Evolutionary conservation across 2,797 vertebrate genomes (phyloP).

Genomic region (Pelochelys cantorii): DNA sequence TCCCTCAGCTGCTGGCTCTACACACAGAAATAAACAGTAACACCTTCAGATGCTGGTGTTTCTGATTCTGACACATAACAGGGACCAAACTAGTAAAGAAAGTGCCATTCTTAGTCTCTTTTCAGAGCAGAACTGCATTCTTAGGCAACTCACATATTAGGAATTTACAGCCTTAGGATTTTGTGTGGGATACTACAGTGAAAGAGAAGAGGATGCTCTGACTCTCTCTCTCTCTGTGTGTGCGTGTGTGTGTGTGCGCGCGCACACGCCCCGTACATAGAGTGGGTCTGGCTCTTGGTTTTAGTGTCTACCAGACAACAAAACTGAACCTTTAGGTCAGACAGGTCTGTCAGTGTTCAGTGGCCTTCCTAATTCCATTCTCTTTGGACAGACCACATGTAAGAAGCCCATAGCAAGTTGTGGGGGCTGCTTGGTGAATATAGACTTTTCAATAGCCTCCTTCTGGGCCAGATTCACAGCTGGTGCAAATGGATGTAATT

Average conservation of each 20-base stretch:
- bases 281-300: accelerated
- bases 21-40: neutral
- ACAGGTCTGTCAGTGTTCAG: neutral
- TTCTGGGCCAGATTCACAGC: neutral
- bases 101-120: neutral
- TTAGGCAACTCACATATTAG: accelerated
- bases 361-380: neutral
- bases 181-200: accelerated
- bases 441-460: neutral
- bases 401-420: neutral
- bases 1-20: neutral
- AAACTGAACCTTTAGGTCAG: neutral
- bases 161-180: accelerated
- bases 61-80: accelerated
- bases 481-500: neutral
- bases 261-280: too few species aligned
- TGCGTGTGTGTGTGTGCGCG: accelerated
- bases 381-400: neutral
- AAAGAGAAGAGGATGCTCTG: accelerated
- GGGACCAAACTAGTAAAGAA: accelerated
- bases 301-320: accelerated
- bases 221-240: too few species aligned
- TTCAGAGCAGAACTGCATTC: neutral
- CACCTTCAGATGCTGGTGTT: neutral
- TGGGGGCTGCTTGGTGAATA: neutral